A percentile compares a stretch with the other conserved stretches of the same genome.
These are phyloP conservation scores for Blennius ocellaris DNA, from an alignment of 2,113 vertebrate species.

Conservation along the genomic window DNA sequence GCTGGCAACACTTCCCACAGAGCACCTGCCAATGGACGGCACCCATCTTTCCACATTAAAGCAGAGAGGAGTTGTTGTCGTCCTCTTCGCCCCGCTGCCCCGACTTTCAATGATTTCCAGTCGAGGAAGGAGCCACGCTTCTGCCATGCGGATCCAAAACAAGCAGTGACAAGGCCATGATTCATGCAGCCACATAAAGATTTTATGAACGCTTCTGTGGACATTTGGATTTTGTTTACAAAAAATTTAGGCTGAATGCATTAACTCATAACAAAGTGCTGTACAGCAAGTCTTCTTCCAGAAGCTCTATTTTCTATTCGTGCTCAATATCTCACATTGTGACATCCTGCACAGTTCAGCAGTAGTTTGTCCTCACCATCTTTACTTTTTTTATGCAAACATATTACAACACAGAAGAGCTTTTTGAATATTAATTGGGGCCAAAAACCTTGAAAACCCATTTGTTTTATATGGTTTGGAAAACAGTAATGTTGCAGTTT, in stretches of 20 bases:
- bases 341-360: no score
- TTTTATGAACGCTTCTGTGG: conserved; percentile 28
- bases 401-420: no score
- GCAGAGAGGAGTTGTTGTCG: conserved; percentile 4
- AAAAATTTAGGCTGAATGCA: not conserved
- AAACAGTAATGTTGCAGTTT: no score
- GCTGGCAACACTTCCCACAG: not conserved
- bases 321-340: no score
- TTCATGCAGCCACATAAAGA: conserved; percentile 27
- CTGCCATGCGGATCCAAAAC: conserved; percentile 43
- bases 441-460: no score
- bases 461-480: no score
- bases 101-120: conserved; percentile 9
- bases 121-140: conserved; percentile 16
- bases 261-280: conserved; percentile 3
- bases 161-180: conserved; percentile 2
- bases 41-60: conserved; percentile 7
- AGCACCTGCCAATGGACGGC: not conserved
- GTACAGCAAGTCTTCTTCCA: not conserved
- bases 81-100: conserved; percentile 5
- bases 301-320: not conserved
- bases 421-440: no score
- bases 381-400: no score
- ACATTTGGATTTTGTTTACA: conserved; percentile 33
- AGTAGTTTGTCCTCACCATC: no score